These are phyloP conservation scores for Eurystomus gularis DNA, from an alignment of 2,113 vertebrate genomes.

Conservation along the genomic window DNA sequence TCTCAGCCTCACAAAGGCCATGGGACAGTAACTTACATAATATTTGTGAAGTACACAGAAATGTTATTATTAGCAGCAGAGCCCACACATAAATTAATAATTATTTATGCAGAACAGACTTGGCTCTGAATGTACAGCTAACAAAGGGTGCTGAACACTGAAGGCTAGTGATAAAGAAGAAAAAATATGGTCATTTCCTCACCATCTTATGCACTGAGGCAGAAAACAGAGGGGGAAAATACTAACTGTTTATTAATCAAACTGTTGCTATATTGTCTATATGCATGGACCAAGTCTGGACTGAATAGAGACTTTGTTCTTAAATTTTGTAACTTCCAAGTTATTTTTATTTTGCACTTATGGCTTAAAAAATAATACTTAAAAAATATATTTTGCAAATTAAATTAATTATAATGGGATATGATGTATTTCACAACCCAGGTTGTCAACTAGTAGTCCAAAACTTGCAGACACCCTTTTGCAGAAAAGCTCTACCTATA, in stretches of 20 bases:
- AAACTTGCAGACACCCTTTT: not conserved
- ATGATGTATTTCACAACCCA: not conserved
- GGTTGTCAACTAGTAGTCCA: not conserved
- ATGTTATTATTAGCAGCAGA: not conserved
- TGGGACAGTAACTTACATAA: not conserved
- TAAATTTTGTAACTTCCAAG: not conserved
- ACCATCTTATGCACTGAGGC: not conserved
- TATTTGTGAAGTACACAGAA: not conserved
- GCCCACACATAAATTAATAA: not conserved
- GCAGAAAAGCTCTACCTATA: not conserved
- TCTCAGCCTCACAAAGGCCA: not conserved
- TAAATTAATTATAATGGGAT: not conserved
- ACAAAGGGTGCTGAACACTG: not conserved
- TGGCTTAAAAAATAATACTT: not conserved
- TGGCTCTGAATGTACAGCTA: not conserved
- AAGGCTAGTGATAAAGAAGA: not conserved
- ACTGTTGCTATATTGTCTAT: not conserved
- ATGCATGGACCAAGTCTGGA: not conserved
- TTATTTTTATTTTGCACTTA: not conserved
- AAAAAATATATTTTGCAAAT: not conserved
- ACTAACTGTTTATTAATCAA: not conserved
- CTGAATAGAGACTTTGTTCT: not conserved
- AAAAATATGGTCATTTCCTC: not conserved
- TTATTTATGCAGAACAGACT: slow-evolving; percentile 10
- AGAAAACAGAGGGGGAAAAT: not conserved